Evolutionary conservation across 2,113 vertebrate genomes (phyloP), one percentile per base, ranked within the genome.

Genomic region (Stigmatopora nigra): DNA sequence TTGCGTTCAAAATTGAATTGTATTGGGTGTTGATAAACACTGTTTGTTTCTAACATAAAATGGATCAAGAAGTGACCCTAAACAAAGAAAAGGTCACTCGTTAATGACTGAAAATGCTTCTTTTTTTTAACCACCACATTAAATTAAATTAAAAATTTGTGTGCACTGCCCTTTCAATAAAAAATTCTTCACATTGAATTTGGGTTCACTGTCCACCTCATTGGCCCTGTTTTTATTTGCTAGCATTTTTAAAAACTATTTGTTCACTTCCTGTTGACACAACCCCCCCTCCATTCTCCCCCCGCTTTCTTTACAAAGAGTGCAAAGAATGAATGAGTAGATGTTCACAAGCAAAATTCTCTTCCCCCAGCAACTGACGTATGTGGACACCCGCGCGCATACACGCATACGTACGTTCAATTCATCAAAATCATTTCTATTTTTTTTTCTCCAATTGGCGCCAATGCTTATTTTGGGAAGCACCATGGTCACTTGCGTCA

Each of bases 341-440:
- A 88, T 87, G 78, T 72, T 87, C 86, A 74, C 22, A 48, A 77
- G 69, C 71, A 72, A 46, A 75, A 80, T 83, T 76, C 77, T 79
- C 65, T 64, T 80, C 71, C 46, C 87, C 86, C 81, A 76, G 86
- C 87, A 88, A 90, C 87, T 78, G 70, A 67, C 64, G 65, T 67
- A 60, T 61, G 62, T 57, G 64, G 52, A 49, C 57, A 12, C 58
- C 11, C 63, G 25, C 61, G 36, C 55, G 64, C 67, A 61, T 46
- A 56, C 70, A 58, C 56, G 51, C 71, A 70, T 51, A 64, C 70
- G 35, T n/a, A 44, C 20, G 41, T 16, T 22, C 12, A 20, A 61
- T 61, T 45, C 15, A 44, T 61, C 53, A 60, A 35, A 60, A 67
- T 58, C 48, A 65, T 70, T 61, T 58, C 25, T 56, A 47, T 61